A percentile compares a stretch with the other conserved stretches of the same genome.
Evolutionary conservation across 2,113 vertebrate genomes (phyloP).

Genomic region (Chrysochloris asiatica): DNA sequence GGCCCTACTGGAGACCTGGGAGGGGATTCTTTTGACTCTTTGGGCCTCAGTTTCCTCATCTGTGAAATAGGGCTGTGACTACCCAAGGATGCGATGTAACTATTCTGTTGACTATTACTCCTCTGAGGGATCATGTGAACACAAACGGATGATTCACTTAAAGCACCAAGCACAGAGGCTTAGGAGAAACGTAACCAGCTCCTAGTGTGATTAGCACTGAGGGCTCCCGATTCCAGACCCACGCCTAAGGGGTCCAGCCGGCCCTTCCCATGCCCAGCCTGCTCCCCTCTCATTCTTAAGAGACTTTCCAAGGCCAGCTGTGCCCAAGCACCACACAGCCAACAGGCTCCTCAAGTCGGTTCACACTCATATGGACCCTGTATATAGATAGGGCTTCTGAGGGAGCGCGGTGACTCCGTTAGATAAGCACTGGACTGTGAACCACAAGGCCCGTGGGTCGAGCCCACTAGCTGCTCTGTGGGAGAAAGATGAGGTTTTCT

Average conservation of each 20-base stretch:
- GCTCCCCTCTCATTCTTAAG: neutral
- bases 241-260: neutral
- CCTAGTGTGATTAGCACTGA: neutral
- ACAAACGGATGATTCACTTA: slow-evolving; percentile 60
- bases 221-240: neutral
- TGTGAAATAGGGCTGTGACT: neutral
- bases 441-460: no score
- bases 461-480: no score
- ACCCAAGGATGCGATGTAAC: neutral
- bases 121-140: slow-evolving; percentile 49
- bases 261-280: neutral
- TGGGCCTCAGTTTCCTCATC: slow-evolving; percentile 74
- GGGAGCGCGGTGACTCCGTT: no score
- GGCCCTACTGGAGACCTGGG: slow-evolving; percentile 55
- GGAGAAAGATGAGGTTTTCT: no score
- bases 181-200: fast-evolving
- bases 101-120: neutral
- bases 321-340: neutral
- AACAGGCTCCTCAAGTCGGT: no score
- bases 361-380: no score
- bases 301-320: neutral
- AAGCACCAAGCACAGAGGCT: slow-evolving; percentile 49
- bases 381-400: no score
- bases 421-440: no score
- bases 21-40: neutral